Conservation (phyloP, 2,113 vertebrate genomes). For the Corythaixoides concolor region DNA sequence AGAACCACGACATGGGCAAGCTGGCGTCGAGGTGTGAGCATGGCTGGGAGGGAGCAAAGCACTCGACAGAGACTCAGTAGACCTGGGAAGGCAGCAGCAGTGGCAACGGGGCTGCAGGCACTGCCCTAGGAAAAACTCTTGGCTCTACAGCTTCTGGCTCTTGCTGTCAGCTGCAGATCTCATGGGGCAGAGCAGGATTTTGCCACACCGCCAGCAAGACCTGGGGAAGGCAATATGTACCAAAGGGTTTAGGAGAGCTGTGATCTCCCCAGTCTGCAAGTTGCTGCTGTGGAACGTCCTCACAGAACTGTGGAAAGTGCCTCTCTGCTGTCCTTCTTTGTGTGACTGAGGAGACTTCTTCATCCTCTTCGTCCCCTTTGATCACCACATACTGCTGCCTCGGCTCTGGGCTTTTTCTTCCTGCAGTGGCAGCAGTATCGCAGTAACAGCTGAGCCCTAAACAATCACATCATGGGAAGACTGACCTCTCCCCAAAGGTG, state of each 20-base stretch:
- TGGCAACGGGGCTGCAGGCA: background rate
- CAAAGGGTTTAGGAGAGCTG: background rate
- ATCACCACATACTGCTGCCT: background rate
- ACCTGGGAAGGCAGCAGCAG: background rate
- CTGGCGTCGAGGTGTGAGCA: background rate
- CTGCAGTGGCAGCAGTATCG: background rate
- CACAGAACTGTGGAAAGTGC: background rate
- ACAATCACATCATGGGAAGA: background rate
- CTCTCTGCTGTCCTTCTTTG: background rate
- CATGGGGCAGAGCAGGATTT: background rate
- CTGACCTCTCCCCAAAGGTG: background rate
- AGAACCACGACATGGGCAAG: background rate
- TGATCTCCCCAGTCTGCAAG: background rate
- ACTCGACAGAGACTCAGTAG: too few relatives aligned
- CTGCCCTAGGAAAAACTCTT: background rate
- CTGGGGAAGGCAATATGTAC: background rate
- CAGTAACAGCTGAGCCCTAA: background rate
- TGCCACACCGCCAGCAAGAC: background rate
- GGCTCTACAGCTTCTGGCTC: background rate
- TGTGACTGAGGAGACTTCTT: background rate
- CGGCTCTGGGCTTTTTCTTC: background rate
- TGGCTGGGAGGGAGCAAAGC: background rate
- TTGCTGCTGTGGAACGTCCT: background rate
- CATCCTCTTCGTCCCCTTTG: background rate
- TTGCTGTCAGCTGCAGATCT: background rate